Percentiles rank a stretch among this genome's conserved stretches.
Evolutionary conservation across 2,888 invertebrate species (phyloP).

Genomic region (Bellardia pandia): DNA sequence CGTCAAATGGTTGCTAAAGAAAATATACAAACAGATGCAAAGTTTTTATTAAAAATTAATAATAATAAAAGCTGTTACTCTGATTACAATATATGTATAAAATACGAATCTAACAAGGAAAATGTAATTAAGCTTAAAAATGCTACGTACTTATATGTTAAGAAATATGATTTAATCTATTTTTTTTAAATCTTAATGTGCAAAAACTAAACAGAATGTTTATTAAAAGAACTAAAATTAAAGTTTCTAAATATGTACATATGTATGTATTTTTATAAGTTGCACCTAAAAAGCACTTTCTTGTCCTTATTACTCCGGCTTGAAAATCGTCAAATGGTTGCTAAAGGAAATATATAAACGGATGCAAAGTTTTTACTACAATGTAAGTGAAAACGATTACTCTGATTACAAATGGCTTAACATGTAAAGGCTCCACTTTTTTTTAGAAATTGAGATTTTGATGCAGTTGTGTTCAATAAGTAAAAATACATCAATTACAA

Average conservation of each 20-base stretch:
- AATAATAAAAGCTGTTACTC: slow-evolving; percentile 32
- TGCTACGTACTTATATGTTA: too few relatives aligned
- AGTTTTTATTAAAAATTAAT: slow-evolving; percentile 3
- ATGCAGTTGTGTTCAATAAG: too few relatives aligned
- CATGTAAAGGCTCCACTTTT: too few relatives aligned
- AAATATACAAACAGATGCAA: slow-evolving; percentile 47
- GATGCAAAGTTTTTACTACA: slow-evolving; percentile 51
- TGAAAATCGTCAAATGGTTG: slow-evolving; percentile 77
- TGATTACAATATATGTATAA: too few relatives aligned
- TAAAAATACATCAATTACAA: too few relatives aligned
- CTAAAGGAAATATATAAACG: slow-evolving; percentile 61
- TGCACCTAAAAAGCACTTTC: slow-evolving; percentile 72
- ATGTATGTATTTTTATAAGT: too few relatives aligned
- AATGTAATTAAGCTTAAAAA: too few relatives aligned
- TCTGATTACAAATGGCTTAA: slow-evolving; percentile 72
- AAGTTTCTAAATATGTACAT: too few relatives aligned
- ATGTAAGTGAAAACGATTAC: slow-evolving; percentile 55
- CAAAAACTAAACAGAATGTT: slow-evolving; percentile 64
- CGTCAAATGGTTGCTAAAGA: slow-evolving; percentile 51
- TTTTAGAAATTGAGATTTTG: too few relatives aligned
- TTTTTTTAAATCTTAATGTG: slow-evolving; percentile 76
- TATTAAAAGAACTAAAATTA: too few relatives aligned
- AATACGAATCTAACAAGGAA: too few relatives aligned
- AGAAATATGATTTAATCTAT: too few relatives aligned
- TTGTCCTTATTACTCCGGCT: slow-evolving; percentile 54